Conservation (phyloP, 1,140 invertebrate species). For the Drosophila mojavensis region DNA sequence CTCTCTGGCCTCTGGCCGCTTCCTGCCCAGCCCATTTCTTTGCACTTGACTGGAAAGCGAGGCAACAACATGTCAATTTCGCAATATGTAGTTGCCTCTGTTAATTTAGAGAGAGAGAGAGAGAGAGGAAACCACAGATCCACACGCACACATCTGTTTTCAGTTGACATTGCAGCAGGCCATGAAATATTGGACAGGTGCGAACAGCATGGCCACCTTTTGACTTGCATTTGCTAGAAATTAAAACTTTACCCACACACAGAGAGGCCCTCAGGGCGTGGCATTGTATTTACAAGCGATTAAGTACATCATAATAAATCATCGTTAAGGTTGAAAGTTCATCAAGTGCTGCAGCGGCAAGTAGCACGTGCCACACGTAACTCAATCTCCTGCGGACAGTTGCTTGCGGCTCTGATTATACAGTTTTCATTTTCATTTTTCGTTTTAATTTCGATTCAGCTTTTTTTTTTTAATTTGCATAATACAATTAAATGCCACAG, state of each 20-base stretch:
- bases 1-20: too few species aligned
- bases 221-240: constrained; percentile 9
- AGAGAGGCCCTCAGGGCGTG: constrained; percentile 7
- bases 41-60: constrained; percentile 21
- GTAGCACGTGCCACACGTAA: constrained; percentile 8
- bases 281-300: constrained; percentile 49
- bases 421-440: neutral
- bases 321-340: constrained; percentile 67
- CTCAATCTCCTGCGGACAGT: constrained; percentile 12
- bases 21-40: neutral
- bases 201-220: constrained; percentile 24
- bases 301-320: constrained; percentile 74
- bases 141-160: constrained; percentile 8
- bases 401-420: constrained; percentile 20
- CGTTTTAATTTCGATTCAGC: constrained; percentile 41
- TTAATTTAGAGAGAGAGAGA: constrained; percentile 10
- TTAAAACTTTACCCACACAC: constrained; percentile 42
- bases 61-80: constrained; percentile 57
- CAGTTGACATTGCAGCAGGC: constrained; percentile 29
- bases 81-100: constrained; percentile 45
- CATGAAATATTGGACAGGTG: constrained; percentile 13
- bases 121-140: constrained; percentile 2
- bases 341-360: constrained; percentile 49
- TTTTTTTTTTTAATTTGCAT: constrained; percentile 60
- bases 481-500: constrained; percentile 64